Conservation (phyloP, 1,140 invertebrate species). For the Elysia chlorotica region DNA sequence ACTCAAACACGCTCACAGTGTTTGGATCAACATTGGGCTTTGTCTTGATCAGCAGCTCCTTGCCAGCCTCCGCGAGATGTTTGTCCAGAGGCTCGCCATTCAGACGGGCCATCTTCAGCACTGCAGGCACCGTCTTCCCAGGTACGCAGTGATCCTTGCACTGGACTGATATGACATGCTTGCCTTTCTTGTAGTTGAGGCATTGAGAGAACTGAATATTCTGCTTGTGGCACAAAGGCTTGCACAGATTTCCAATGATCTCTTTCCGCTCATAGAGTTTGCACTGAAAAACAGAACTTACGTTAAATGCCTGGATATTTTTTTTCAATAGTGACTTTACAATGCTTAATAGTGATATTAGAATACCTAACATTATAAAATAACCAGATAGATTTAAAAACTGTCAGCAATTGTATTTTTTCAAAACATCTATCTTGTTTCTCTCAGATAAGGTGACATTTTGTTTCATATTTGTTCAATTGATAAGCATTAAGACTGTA, state of each 20-base stretch:
- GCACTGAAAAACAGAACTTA: neutral
- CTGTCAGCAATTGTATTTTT: neutral
- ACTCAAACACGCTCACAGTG: neutral
- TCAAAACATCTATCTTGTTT: neutral
- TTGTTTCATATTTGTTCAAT: too few species aligned
- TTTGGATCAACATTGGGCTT: neutral
- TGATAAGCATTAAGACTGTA: too few species aligned
- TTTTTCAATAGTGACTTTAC: too few species aligned
- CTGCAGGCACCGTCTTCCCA: neutral
- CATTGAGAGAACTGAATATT: neutral
- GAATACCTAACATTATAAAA: neutral
- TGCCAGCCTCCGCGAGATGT: neutral
- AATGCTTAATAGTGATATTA: neutral
- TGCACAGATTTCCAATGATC: constrained; percentile 3
- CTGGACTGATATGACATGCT: neutral
- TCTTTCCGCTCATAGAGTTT: neutral
- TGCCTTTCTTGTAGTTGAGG: constrained; percentile 9
- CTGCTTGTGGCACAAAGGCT: neutral
- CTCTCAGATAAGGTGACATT: too few species aligned
- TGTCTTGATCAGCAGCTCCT: neutral
- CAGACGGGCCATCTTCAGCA: neutral
- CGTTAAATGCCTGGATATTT: too few species aligned
- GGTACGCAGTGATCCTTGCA: neutral
- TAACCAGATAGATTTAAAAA: neutral
- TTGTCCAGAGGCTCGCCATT: neutral